Evolutionary conservation across 2,113 vertebrate species (phyloP).

Genomic region (Caracal caracal): DNA sequence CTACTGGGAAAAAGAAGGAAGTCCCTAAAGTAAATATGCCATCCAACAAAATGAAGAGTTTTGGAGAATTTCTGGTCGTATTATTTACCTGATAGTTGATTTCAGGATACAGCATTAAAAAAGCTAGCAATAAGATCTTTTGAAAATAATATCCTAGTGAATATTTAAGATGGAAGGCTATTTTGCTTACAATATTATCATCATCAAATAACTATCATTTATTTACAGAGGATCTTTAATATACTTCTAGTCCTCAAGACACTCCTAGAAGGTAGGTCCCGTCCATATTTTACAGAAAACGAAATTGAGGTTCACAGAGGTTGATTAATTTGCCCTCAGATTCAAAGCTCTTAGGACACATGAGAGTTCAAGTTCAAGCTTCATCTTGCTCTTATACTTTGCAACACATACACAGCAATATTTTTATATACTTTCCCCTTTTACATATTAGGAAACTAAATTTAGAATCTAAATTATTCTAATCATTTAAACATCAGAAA

Average conservation of each 20-base stretch:
- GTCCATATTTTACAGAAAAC: neutral
- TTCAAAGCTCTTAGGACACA: neutral
- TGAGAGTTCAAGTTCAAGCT: neutral
- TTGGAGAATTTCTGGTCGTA: neutral
- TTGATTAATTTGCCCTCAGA: neutral
- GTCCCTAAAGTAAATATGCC: neutral
- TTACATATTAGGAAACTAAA: neutral
- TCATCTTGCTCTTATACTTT: neutral
- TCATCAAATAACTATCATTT: neutral
- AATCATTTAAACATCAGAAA: conserved; percentile 1
- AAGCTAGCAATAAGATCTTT: neutral
- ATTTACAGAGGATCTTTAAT: neutral
- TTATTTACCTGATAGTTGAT: neutral
- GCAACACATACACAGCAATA: neutral
- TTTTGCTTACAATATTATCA: neutral
- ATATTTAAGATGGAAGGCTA: neutral
- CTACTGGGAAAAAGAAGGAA: neutral
- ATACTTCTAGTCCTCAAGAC: neutral
- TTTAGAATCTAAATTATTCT: neutral
- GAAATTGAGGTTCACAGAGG: neutral
- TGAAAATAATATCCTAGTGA: conserved; percentile 20
- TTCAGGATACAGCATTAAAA: conserved; percentile 5
- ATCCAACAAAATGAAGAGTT: conserved; percentile 37
- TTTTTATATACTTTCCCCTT: neutral
- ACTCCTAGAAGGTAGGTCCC: neutral